Evolutionary conservation across 2,888 invertebrate genomes (phyloP), one percentile per base, ranked within the genome.

Genomic region (Drosophila putrida): DNA sequence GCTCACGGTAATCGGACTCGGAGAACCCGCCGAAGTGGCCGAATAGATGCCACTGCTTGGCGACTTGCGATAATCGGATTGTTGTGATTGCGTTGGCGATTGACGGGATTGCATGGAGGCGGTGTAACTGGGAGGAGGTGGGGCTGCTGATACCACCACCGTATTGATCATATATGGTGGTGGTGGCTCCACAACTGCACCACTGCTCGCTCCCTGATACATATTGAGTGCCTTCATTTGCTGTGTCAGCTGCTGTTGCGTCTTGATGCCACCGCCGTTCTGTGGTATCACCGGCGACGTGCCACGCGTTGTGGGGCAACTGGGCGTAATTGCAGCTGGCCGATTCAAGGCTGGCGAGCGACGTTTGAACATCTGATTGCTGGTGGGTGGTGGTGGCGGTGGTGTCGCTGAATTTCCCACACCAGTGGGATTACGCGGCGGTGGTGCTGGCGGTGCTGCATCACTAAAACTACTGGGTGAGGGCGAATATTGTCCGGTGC

Each of bases 11-110:
- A 96, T 95, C 35, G 97, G 97, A 91, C 96, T 96, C 73, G 97
- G 96, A 50, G 97, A 97, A 25, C 97, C 96, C 47, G 96, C 96
- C 5, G 96, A 96, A 8, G 96, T 95, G 36, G 96, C 97, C 36
- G 97, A 96, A 91, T 97, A 97, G 74, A 97, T 96, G 63, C 97
- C 97, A 20, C 97, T 97, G 25, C 96, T 96, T 0, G 97, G 97
- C 88, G 96, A 96, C 92, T 97, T 97, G 49, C 97, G 94, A 91
- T 96, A 96, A 88, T 97, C 97, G 82, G 93, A 92, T 71, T 95
- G 95, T 58, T 95, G 95, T 4, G 86, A 86, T 87, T 95, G 96
- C 28, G 97, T 97, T 8, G 97, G 97, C 86, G 96, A 97, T 90
- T 97, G 97, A 11, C 97, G 94, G 91, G 95, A 97, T 91, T 97